Evolutionary conservation across 2,888 invertebrate species (phyloP).

Genomic region (Andrena camellia): DNA sequence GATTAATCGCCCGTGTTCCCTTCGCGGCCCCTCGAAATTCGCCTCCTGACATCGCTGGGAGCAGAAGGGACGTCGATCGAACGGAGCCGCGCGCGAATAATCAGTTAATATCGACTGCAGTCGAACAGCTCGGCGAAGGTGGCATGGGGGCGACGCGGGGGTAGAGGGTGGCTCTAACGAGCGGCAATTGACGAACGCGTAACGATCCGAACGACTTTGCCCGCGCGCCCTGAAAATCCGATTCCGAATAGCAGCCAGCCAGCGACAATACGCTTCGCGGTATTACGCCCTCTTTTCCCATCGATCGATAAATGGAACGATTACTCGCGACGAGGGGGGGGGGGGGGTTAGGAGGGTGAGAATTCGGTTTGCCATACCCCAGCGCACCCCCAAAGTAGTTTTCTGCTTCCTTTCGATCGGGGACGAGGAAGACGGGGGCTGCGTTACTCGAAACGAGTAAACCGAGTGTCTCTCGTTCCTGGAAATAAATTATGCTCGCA

Average conservation of each 20-base stretch:
- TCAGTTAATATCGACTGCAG: conserved; percentile 70
- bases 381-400: neutral
- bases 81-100: conserved; percentile 63
- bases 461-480: neutral
- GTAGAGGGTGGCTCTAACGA: conserved; percentile 48
- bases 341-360: conserved; percentile 8
- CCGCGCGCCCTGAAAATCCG: conserved; percentile 36
- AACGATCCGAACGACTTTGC: conserved; percentile 53
- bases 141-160: neutral
- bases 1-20: conserved; percentile 30
- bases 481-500: neutral
- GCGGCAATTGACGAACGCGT: conserved; percentile 51
- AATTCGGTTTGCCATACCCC: conserved; percentile 16
- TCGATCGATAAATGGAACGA: conserved; percentile 44
- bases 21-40: conserved; percentile 27
- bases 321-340: conserved; percentile 32
- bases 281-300: conserved; percentile 42
- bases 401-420: neutral
- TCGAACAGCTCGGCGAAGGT: conserved; percentile 1
- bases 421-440: neutral
- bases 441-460: neutral
- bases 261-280: conserved; percentile 42
- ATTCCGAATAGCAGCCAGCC: conserved; percentile 30
- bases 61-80: neutral
- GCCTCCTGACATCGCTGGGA: conserved; percentile 13